Evolutionary conservation across 2,888 invertebrate species (phyloP).

Genomic region (Trimorus sp.): DNA sequence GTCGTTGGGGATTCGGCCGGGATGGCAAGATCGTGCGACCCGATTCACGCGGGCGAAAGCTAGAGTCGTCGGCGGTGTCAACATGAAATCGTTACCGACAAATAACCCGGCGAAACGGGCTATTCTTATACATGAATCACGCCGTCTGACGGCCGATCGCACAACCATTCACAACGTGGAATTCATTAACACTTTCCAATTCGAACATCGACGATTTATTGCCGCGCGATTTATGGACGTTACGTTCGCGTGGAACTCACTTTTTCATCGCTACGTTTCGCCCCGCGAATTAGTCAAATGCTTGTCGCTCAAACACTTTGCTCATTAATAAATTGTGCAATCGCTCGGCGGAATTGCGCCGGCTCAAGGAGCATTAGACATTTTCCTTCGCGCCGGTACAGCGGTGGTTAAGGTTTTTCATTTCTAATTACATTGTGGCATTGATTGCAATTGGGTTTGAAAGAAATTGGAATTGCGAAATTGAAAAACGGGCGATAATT

Average conservation of each 20-base stretch:
- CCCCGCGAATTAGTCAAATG: background rate
- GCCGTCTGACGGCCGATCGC: conserved; percentile 38
- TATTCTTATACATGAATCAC: conserved; percentile 55
- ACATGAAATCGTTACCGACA: conserved; percentile 54
- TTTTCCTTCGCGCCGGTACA: too few relatives aligned
- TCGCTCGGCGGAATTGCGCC: too few relatives aligned
- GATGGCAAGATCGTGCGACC: conserved; percentile 74
- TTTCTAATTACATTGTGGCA: background rate
- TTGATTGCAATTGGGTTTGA: too few relatives aligned
- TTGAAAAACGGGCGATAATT: too few relatives aligned
- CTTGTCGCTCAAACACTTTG: background rate
- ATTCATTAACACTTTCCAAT: conserved; percentile 64
- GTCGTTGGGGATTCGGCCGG: conserved; percentile 63
- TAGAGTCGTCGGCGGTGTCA: conserved; percentile 45
- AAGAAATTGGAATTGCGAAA: too few relatives aligned
- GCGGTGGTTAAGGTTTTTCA: too few relatives aligned
- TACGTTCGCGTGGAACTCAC: background rate
- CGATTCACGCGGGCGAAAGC: conserved; percentile 69
- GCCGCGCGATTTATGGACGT: conserved; percentile 26
- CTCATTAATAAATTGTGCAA: too few relatives aligned
- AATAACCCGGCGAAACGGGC: conserved; percentile 43
- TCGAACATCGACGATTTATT: conserved; percentile 47
- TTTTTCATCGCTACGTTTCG: conserved; percentile 3
- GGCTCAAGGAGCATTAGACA: too few relatives aligned
- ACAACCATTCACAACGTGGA: conserved; percentile 46